These are phyloP conservation scores for Tichodroma muraria DNA, from an alignment of 2,113 vertebrate species.

Conservation along the genomic window DNA sequence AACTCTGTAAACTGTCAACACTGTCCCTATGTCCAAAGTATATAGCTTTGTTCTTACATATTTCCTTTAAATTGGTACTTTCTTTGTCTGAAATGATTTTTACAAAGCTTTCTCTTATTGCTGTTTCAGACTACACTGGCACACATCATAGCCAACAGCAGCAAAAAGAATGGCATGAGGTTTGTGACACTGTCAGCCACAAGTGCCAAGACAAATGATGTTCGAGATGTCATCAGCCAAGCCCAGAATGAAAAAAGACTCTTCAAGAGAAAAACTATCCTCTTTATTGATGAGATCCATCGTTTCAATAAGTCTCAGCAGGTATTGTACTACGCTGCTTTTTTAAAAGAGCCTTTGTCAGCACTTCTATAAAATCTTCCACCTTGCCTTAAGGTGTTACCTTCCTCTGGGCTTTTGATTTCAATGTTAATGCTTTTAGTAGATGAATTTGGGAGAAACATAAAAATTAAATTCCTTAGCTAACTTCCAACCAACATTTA, in stretches of 20 bases:
- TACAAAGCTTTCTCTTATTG: not conserved
- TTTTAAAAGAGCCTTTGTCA: not conserved
- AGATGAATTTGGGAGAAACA: not conserved
- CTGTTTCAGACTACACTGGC: constrained; percentile 89
- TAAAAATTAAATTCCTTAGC: not conserved
- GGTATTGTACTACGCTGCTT: constrained; percentile 55
- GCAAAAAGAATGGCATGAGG: constrained; percentile 82
- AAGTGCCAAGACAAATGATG: constrained; percentile 83
- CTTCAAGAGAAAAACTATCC: constrained; percentile 92
- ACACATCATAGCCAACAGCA: constrained; percentile 87
- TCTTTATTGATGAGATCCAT: constrained; percentile 98
- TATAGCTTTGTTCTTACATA: not conserved
- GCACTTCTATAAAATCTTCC: not conserved
- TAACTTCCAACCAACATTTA: not conserved
- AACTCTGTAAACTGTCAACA: not conserved
- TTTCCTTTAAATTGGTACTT: not conserved
- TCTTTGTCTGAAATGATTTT: not conserved
- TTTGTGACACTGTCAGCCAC: constrained; percentile 92
- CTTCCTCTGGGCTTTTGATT: not conserved
- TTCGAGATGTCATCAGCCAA: constrained; percentile 93
- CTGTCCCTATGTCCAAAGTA: not conserved
- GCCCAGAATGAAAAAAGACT: constrained; percentile 92
- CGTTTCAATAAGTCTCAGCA: constrained; percentile 98
- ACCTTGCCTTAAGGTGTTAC: not conserved
- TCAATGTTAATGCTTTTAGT: not conserved